These are phyloP conservation scores for Drosophila kepulauana DNA, from an alignment of 1,140 invertebrate genomes.

Conservation along the genomic window DNA sequence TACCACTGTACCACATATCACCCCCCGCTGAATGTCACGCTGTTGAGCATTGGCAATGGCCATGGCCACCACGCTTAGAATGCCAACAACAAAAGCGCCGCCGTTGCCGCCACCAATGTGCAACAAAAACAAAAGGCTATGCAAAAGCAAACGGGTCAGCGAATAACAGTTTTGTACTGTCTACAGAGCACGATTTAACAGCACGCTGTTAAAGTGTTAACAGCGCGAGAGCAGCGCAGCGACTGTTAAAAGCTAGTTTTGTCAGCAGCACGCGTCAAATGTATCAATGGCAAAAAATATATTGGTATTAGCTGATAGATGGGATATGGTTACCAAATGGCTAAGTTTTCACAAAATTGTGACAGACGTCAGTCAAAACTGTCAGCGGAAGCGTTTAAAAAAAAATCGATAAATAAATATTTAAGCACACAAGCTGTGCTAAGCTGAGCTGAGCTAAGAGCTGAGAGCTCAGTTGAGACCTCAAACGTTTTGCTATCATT, in stretches of 20 bases:
- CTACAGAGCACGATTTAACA: slow-evolving; percentile 26
- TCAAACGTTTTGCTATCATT: slow-evolving; percentile 7
- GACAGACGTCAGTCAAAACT: slow-evolving; percentile 71
- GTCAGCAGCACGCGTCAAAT: slow-evolving; percentile 35
- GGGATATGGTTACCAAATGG: slow-evolving; percentile 23
- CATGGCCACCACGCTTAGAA: slow-evolving; percentile 61
- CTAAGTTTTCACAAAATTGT: slow-evolving; percentile 60
- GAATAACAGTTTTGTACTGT: slow-evolving; percentile 42
- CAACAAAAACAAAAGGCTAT: slow-evolving; percentile 47
- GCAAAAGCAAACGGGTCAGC: slow-evolving; percentile 45
- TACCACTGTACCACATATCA: slow-evolving; percentile 27
- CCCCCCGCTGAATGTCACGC: slow-evolving; percentile 62
- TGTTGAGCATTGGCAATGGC: slow-evolving; percentile 59
- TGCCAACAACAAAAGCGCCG: slow-evolving; percentile 58
- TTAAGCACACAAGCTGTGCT: slow-evolving; percentile 12
- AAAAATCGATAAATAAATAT: slow-evolving; percentile 77
- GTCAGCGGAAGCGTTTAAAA: slow-evolving; percentile 65
- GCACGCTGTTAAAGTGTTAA: slow-evolving; percentile 35
- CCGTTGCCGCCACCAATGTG: slow-evolving; percentile 40
- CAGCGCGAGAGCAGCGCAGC: slow-evolving; percentile 44
- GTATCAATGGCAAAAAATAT: slow-evolving; percentile 33
- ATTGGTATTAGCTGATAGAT: slow-evolving; percentile 28
- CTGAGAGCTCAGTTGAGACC: neutral
- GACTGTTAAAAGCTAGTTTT: slow-evolving; percentile 16
- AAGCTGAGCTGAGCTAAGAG: too few relatives aligned